These are phyloP conservation scores for Hydraecia micacea DNA, from an alignment of 2,888 invertebrate species.

Conservation along the genomic window DNA sequence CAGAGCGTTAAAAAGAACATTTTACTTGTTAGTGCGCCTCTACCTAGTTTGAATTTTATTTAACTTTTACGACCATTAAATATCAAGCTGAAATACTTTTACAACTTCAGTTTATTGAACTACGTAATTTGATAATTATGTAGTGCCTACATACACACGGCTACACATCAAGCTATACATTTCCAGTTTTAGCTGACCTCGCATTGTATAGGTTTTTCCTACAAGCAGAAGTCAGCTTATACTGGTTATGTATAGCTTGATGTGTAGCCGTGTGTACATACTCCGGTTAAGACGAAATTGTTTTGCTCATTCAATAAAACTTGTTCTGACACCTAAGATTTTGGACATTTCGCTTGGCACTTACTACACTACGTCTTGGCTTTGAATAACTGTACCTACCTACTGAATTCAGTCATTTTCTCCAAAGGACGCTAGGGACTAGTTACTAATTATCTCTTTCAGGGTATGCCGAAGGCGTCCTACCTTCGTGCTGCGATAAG, in stretches of 20 bases:
- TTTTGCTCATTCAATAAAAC: background rate
- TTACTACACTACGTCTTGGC: background rate
- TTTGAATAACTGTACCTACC: background rate
- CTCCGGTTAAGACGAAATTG: background rate
- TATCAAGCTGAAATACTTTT: conserved; percentile 29
- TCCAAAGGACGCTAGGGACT: conserved; percentile 21
- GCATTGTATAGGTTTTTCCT: no score
- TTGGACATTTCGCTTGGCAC: background rate
- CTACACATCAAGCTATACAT: no score
- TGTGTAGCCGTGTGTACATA: no score
- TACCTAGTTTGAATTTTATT: conserved; percentile 34
- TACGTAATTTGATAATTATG: conserved; percentile 14
- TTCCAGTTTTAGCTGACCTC: no score
- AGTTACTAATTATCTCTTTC: conserved; percentile 40
- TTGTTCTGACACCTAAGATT: background rate
- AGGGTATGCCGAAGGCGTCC: conserved; percentile 40
- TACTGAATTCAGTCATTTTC: conserved; percentile 23
- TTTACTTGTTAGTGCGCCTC: conserved; percentile 64
- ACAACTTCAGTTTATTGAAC: conserved; percentile 32
- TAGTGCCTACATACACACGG: no score
- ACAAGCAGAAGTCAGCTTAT: no score
- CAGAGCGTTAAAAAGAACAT: conserved; percentile 70
- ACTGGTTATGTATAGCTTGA: no score
- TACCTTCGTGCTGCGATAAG: conserved; percentile 53
- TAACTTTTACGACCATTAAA: conserved; percentile 38